phyloP scores from a whole-genome alignment of 2,113 vertebrate species.

The Platichthys flesus region DNA sequence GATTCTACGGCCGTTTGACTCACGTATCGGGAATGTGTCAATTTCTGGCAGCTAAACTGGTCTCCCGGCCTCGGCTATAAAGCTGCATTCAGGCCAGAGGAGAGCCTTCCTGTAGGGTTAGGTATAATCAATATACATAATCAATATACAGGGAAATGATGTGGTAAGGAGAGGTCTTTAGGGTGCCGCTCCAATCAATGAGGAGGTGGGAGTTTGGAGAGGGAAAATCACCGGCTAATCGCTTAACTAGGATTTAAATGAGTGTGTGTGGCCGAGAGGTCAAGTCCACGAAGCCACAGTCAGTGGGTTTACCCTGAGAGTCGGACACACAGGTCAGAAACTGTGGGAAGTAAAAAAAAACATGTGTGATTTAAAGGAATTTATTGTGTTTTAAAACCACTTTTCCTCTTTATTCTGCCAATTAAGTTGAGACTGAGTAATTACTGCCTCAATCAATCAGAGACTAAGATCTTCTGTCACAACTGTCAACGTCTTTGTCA shows the following conservation, averaged over 20 bases:
- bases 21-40: slow-evolving; percentile 1
- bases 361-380: neutral
- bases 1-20: slow-evolving; percentile 13
- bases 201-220: slow-evolving; percentile 69
- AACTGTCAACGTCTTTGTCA: slow-evolving; percentile 49
- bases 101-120: slow-evolving; percentile 67
- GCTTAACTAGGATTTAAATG: slow-evolving; percentile 67
- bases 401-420: slow-evolving; percentile 21
- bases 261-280: slow-evolving; percentile 71
- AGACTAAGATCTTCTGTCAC: slow-evolving; percentile 49
- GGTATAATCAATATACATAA: slow-evolving; percentile 82
- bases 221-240: slow-evolving; percentile 72
- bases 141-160: slow-evolving; percentile 84
- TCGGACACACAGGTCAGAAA: neutral
- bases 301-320: slow-evolving; percentile 26
- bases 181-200: slow-evolving; percentile 77
- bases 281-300: slow-evolving; percentile 41
- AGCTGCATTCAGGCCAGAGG: slow-evolving; percentile 29
- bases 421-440: slow-evolving; percentile 48
- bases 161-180: slow-evolving; percentile 76
- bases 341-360: neutral
- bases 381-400: neutral
- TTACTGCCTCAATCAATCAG: slow-evolving; percentile 62
- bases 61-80: slow-evolving; percentile 57
- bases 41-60: slow-evolving; percentile 30